These are phyloP conservation scores for Trachelus troglodyta DNA, from an alignment of 2,888 invertebrate genomes.

Conservation along the genomic window DNA sequence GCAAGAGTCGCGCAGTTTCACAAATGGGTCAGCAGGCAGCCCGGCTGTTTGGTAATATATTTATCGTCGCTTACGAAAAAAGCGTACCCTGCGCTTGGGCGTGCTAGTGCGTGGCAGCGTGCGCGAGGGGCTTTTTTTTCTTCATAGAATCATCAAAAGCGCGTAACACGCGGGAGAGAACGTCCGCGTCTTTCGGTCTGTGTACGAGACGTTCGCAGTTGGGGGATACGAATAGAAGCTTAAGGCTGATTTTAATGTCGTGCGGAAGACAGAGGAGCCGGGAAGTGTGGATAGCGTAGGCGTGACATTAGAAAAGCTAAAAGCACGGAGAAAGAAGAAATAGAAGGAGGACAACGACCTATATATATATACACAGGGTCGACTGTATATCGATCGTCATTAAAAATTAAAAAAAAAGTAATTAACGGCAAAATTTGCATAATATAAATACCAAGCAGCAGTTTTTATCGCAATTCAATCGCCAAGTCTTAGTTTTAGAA, in stretches of 20 bases:
- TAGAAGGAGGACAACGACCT: not conserved
- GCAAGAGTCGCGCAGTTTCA: constrained; percentile 58
- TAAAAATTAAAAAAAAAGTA: not conserved
- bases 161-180: not conserved
- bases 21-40: constrained; percentile 58
- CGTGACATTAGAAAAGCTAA: not conserved
- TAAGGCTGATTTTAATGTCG: not conserved
- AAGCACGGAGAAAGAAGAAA: not conserved
- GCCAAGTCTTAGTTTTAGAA: not conserved
- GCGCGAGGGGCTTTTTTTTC: not conserved
- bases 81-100: constrained; percentile 14
- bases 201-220: not conserved
- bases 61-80: constrained; percentile 51
- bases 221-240: not conserved
- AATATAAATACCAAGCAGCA: not conserved
- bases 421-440: not conserved
- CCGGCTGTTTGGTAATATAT: constrained; percentile 47
- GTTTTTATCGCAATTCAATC: not conserved
- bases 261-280: not conserved
- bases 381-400: not conserved
- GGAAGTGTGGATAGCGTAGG: not conserved
- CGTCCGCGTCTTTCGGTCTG: not conserved
- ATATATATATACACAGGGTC: not conserved
- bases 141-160: not conserved
- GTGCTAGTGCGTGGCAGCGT: not conserved